phyloP scores from a whole-genome alignment of 2,888 invertebrate species.

The Eucriotettix oculatus region DNA sequence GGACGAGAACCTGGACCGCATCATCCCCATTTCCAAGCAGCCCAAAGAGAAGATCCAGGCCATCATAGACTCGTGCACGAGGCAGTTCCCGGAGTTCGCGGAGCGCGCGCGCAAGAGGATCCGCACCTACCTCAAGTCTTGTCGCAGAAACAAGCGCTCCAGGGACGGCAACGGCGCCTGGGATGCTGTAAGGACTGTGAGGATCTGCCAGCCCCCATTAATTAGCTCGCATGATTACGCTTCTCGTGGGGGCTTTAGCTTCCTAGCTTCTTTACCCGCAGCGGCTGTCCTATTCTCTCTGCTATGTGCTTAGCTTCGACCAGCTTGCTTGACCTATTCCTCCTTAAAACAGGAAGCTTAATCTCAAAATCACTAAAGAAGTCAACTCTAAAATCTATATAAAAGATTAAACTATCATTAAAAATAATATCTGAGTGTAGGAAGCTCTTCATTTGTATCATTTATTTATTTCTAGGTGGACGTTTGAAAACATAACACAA shows the following conservation, averaged over 20 bases:
- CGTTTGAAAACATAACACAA: too few relatives aligned
- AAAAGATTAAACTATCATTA: too few relatives aligned
- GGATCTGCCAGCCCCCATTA: conserved; percentile 1
- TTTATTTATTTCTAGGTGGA: too few relatives aligned
- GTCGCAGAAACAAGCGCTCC: conserved; percentile 83
- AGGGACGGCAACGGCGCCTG: conserved; percentile 66
- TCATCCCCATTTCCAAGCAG: conserved; percentile 93
- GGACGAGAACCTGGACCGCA: conserved; percentile 89
- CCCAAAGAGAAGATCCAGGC: conserved; percentile 97
- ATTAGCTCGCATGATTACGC: not conserved
- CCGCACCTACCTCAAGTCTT: conserved; percentile 88
- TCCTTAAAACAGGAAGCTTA: too few relatives aligned
- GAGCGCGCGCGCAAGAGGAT: conserved; percentile 88
- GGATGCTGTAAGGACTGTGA: conserved; percentile 21
- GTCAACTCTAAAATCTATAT: too few relatives aligned
- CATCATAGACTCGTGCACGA: conserved; percentile 89
- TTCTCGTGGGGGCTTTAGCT: not conserved
- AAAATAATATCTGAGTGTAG: too few relatives aligned
- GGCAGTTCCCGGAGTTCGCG: conserved; percentile 93
- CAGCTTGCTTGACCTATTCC: too few relatives aligned
- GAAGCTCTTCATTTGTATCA: too few relatives aligned
- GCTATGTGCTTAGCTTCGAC: too few relatives aligned
- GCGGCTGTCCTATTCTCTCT: too few relatives aligned
- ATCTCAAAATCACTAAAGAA: too few relatives aligned
- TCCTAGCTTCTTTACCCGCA: not conserved